These are phyloP conservation scores for Atherinomorus stipes DNA, from an alignment of 2,113 vertebrate species.

Conservation along the genomic window DNA sequence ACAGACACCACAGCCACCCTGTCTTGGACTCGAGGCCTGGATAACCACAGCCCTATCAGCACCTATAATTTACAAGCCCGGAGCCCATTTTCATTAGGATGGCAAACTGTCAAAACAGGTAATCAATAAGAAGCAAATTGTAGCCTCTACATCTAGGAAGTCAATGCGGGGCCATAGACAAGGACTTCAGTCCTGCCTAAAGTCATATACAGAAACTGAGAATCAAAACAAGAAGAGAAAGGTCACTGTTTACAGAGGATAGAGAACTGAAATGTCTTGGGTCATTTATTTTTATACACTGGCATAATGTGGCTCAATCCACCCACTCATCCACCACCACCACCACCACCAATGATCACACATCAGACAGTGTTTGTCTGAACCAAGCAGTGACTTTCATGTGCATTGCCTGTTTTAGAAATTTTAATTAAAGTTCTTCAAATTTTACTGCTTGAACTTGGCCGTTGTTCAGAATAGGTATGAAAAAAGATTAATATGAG, in stretches of 20 bases:
- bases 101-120: slow-evolving; percentile 96
- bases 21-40: slow-evolving; percentile 93
- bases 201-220: slow-evolving; percentile 16
- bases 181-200: slow-evolving; percentile 33
- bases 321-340: too few relatives aligned
- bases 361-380: neutral
- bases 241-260: slow-evolving; percentile 10
- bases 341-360: too few relatives aligned
- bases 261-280: neutral
- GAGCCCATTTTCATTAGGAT: slow-evolving; percentile 97
- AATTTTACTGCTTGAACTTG: slow-evolving; percentile 28
- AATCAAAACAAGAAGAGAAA: slow-evolving; percentile 12
- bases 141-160: slow-evolving; percentile 37
- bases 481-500: slow-evolving; percentile 49
- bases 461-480: slow-evolving; percentile 43
- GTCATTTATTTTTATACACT: neutral
- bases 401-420: neutral
- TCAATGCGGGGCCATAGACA: slow-evolving; percentile 34
- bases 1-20: slow-evolving; percentile 92
- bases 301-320: too few relatives aligned
- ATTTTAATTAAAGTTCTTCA: neutral
- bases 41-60: slow-evolving; percentile 96
- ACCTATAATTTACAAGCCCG: slow-evolving; percentile 95
- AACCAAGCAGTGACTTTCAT: neutral
- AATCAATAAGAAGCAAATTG: slow-evolving; percentile 72